Conservation (phyloP, 2,888 invertebrate genomes). For the Vesta saturnalis region DNA sequence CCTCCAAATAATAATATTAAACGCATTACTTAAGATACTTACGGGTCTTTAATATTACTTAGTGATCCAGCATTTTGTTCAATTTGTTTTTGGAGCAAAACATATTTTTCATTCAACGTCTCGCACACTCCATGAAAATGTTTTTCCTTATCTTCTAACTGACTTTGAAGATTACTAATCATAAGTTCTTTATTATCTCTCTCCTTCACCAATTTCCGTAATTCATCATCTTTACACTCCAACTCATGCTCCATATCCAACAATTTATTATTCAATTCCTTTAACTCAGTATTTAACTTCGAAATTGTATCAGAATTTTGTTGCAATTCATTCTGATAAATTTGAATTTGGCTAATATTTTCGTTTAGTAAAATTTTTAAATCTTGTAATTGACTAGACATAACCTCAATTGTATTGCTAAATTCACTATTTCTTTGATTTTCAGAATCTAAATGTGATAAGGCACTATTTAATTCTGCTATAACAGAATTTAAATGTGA, state of each 20-base stretch:
- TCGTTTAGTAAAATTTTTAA: constrained; percentile 66
- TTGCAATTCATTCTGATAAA: constrained; percentile 66
- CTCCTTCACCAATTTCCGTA: constrained; percentile 63
- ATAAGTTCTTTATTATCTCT: constrained; percentile 54
- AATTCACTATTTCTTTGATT: constrained; percentile 63
- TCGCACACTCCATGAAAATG: constrained; percentile 56
- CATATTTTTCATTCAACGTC: constrained; percentile 59
- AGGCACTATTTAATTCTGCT: constrained; percentile 64
- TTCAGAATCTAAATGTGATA: constrained; percentile 65
- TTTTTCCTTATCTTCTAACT: constrained; percentile 61
- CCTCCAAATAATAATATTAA: neutral
- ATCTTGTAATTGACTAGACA: constrained; percentile 67
- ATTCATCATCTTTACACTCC: constrained; percentile 63
- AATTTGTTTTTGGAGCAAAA: constrained; percentile 56
- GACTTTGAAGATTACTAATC: constrained; percentile 59
- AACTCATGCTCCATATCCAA: constrained; percentile 65
- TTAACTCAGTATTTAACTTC: constrained; percentile 66
- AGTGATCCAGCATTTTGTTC: constrained; percentile 53
- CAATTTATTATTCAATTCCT: constrained; percentile 68
- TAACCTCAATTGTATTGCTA: constrained; percentile 59
- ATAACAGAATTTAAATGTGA: constrained; percentile 63
- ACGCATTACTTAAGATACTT: constrained; percentile 41
- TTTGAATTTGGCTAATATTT: constrained; percentile 65
- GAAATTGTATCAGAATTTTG: constrained; percentile 69
- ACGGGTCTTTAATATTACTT: constrained; percentile 53